These are phyloP conservation scores for Chironex yamaguchii DNA, from an alignment of 30 jellyfish, hydroid and myxozoan species.

Conservation along the genomic window DNA sequence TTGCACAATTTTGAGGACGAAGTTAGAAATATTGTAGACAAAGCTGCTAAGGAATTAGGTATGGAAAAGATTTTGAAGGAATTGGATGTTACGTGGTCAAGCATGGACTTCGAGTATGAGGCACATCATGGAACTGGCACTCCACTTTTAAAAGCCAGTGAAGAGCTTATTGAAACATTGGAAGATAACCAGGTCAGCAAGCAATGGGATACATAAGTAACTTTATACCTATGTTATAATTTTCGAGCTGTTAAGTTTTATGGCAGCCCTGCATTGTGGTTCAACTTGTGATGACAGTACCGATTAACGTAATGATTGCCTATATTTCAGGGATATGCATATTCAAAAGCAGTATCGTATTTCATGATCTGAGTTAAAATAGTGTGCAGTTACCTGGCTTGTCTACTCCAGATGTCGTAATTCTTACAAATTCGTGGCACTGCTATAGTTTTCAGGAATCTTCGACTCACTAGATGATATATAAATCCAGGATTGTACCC, in stretches of 20 bases:
- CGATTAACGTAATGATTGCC: too few relatives aligned
- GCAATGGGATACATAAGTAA: not conserved
- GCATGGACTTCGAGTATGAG: slow-evolving; percentile 94
- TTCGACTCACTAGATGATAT: too few relatives aligned
- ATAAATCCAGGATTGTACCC: too few relatives aligned
- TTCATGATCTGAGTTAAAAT: too few relatives aligned
- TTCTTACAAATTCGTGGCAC: too few relatives aligned
- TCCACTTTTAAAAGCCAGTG: slow-evolving; percentile 87
- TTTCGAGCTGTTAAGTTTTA: not conserved
- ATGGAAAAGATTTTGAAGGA: slow-evolving; percentile 96
- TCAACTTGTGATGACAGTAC: not conserved
- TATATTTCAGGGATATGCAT: too few relatives aligned
- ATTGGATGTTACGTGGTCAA: slow-evolving; percentile 91
- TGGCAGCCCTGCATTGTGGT: not conserved
- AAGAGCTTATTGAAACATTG: slow-evolving; percentile 92
- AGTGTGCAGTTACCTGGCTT: too few relatives aligned
- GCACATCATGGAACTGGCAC: slow-evolving; percentile 85
- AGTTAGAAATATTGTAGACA: slow-evolving; percentile 92
- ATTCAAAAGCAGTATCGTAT: too few relatives aligned
- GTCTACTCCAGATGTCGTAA: too few relatives aligned
- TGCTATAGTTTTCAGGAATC: too few relatives aligned
- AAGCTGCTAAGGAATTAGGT: slow-evolving; percentile 95
- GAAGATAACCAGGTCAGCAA: slow-evolving; percentile 93
- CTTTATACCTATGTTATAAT: not conserved
- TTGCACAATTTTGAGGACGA: slow-evolving; percentile 94